Base-by-base conservation (phyloP, 2,797 vertebrate genomes). In the Nothura maculosa region DNA sequence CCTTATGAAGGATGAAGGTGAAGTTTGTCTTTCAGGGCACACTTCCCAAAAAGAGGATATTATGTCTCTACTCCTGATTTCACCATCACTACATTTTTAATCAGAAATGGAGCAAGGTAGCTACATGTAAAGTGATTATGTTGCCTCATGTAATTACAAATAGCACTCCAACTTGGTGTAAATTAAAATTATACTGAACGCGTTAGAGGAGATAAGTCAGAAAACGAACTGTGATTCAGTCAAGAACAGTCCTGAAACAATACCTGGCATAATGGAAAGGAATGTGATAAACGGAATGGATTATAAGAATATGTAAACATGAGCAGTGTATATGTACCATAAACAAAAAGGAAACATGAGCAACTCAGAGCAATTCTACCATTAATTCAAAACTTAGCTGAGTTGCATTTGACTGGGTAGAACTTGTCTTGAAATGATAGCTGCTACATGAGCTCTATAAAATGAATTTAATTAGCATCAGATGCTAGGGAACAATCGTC, bases 1-100 rank as follows among this genome's bases (percentile, higher is more conserved):
- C 48, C 57, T 2, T 42, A 38, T 7, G 36, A 3, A 7, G 13
- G 32, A 3, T 9, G 13, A 5, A 32, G 22, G 9, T 2, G 3
- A 18, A 19, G 52, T 54, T 54, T 19, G 16, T 34, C n/a, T 87
- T 87, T 38, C 38, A 66, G 15, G 13, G 75, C 45, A 57, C 58
- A 55, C 3, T 27, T 76, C 20, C 1, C 58, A 38, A 10, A 6
- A 54, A 62, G 47, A 58, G 52, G 27, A 19, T 34, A 7, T 11
- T 45, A 8, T 5, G 16, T 34, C 0, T 0, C 30, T 24, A 34
- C 30, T 32, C 4, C 9, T 55, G 42, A 50, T 6, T 50, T 68
- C 48, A 20, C 5, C 40, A 7, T n/a, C 5, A 1, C 2, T 9
- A 89, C 28, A 48, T 73, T 81, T 83, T 81, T 5, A 22, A 17